Base-by-base conservation (phyloP, 1,140 invertebrate genomes). In the Penaeus vannamei region DNA sequence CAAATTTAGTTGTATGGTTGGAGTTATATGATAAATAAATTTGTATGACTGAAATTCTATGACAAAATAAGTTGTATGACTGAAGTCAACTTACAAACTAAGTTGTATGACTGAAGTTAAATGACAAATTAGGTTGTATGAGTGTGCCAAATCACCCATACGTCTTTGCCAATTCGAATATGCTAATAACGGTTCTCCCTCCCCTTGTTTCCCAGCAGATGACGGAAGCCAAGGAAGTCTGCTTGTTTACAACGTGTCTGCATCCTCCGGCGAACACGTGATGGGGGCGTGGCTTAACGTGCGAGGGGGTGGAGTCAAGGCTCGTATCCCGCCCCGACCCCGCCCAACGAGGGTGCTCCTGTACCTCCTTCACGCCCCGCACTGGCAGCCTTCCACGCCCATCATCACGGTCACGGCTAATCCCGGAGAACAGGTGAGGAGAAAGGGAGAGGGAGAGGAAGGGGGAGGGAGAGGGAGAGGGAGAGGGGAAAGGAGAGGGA, bases 241-340 rank as follows among this genome's bases (percentile, higher is more conserved):
- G 72, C 72, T 76, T 29, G 29, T 76, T 14, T 76, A 76, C 72
- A 76, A 76, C 72, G 72, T 76, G 20, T 76, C 72, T 36, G 72
- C 72, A 5, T 29, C 42, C 22, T 29, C 72, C n/a, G 42, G 72
- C 29, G 72, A 76, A 10, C 72, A 76, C 29, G 72, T 76, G 22
- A 29, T 76, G n/a, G 72, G 72, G 72, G 72, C 72, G 72, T 76
- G 72, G 72, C 72, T 76, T 22, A 29, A 76, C n/a, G 29, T 76
- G 22, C 22, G 72, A 36, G 72, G 72, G n/a, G 42, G 72, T 29
- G 29, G 29, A 17, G 72, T 29, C 72, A 76, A 76, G 72, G 42
- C 29, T 26, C 72, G 72, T 5, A 29, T 76, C 29, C 29, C 72
- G 17, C 72, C 72, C 19, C 72, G 72, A 20, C 72, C 42, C 23